Base-by-base conservation (phyloP, 2,888 invertebrate species). In the Dusona sp. region DNA sequence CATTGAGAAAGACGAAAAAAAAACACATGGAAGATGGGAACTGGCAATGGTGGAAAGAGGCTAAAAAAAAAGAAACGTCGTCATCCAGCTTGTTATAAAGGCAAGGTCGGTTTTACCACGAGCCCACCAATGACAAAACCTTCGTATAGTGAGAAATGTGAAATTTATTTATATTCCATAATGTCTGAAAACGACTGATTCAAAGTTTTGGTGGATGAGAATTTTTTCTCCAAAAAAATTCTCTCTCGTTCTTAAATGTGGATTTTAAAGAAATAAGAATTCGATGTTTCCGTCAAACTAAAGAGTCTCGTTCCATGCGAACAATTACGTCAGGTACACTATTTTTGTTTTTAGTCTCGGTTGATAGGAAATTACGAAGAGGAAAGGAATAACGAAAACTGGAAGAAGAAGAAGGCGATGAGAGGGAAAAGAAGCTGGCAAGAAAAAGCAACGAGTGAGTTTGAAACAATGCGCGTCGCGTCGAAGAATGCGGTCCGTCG, bases 401-500 rank as follows among this genome's bases (percentile, higher is more conserved):
- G 78, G 61, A 73, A 84, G 85, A 79, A 88, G 87, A 83, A 86
- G 88, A 83, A 81, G 64, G 74, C 77, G 61, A 77, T 89, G 89
- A 86, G 82, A 86, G 85, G 88, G 79, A 79, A 79, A 68, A 75
- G 88, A 90, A 88, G 90, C 90, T 77, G 45, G 83, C 83, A 83
- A 73, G 80, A 83, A 68, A 87, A 87, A 90, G 91, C 61, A 70
- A 45, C 74, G 61, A 70, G 79, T 74, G 61, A 82, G 61, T 80
- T 78, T 79, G 86, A 92, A 94, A 94, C 94, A 94, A 94, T 94
- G 94, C 93, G 93, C 93, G 92, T 93, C 92, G 92, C 91, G 91
- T 91, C 92, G 91, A 94, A 94, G 94, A 94, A 94, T 94, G 94
- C 92, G 92, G 94, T 93, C 93, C 93, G 94, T 93, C 94, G 93